Base-by-base conservation (phyloP, 2,797 vertebrate species). In the Sebastes trivittatus region DNA sequence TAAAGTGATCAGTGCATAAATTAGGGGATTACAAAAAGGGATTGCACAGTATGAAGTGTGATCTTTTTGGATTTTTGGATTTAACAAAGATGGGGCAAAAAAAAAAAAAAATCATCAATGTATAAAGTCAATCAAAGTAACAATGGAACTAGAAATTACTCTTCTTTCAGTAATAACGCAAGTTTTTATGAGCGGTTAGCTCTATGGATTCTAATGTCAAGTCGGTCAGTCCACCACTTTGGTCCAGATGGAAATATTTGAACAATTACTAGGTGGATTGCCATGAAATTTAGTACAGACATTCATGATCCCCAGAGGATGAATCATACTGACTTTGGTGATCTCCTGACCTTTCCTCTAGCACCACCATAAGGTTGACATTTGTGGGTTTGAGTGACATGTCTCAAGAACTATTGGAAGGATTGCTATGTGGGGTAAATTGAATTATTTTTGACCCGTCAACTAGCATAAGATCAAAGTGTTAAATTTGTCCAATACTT, bases 191-290 rank as follows among this genome's bases (percentile, higher is more conserved):
- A 59, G 55, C 18, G 5, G 36, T 38, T 14, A 38, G 13, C 36
- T 38, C 36, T 38, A 38, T 0, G 36, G 11, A 38, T 38, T 2
- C 16, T 8, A 18, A 22, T 16, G 13, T 18, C 8, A 29, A 16
- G 25, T 22, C 36, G 3, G 34, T 30, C 2, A 2, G 30, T 56
- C 25, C 20, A 61, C n/a, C 7, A 38, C 5, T 29, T 64, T 54
- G 22, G 27, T 49, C 14, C 0, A 23, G n/a, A 63, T 0, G n/a
- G 49, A 38, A 29, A 58, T 66, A 66, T 36, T 2, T 54, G 4
- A 16, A 22, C 16, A 52, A 18, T 1, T 5, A 16, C 0, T 8
- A 0, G 3, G 2, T 34, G 13, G 7, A 64, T 55, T 54, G 1
- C 29, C 18, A 25, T 5, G 2, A 52, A 16, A 23, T 23, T 22